Evolutionary conservation across 2,888 invertebrate genomes (phyloP).

Genomic region (Ceraclea dissimilis): DNA sequence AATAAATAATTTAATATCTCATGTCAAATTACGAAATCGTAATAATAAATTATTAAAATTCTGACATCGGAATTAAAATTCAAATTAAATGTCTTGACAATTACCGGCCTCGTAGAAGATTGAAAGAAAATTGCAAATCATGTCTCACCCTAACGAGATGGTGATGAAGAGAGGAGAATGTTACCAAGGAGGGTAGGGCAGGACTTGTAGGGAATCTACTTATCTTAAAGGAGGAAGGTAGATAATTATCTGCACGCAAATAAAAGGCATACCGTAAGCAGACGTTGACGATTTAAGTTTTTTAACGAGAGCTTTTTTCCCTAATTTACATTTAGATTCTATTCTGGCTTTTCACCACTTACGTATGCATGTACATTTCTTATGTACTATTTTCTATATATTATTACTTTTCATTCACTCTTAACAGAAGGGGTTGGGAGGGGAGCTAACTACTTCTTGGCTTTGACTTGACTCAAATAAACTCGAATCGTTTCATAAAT

Average conservation of each 20-base stretch:
- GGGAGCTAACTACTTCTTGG: no score
- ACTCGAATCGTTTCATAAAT: no score
- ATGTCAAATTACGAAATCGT: no score
- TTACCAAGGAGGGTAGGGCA: no score
- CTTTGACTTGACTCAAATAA: no score
- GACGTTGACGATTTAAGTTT: constrained; percentile 8
- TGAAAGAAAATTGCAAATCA: not conserved
- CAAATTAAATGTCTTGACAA: constrained; percentile 1
- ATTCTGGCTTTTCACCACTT: constrained; percentile 5
- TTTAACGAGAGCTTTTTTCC: constrained; percentile 12
- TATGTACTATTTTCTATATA: no score
- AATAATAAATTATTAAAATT: not conserved
- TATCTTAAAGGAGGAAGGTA: not conserved
- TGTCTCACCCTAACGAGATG: not conserved
- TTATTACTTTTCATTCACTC: no score
- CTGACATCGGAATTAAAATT: not conserved
- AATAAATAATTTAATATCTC: no score
- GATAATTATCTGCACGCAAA: not conserved
- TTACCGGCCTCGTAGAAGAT: not conserved
- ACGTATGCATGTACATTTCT: not conserved
- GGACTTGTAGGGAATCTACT: no score
- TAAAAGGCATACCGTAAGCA: not conserved
- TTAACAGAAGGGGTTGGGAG: no score
- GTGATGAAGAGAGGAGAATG: not conserved
- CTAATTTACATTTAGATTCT: constrained; percentile 18